phyloP scores from a whole-genome alignment of 2,113 vertebrate species.

The Prietella phreatophila region DNA sequence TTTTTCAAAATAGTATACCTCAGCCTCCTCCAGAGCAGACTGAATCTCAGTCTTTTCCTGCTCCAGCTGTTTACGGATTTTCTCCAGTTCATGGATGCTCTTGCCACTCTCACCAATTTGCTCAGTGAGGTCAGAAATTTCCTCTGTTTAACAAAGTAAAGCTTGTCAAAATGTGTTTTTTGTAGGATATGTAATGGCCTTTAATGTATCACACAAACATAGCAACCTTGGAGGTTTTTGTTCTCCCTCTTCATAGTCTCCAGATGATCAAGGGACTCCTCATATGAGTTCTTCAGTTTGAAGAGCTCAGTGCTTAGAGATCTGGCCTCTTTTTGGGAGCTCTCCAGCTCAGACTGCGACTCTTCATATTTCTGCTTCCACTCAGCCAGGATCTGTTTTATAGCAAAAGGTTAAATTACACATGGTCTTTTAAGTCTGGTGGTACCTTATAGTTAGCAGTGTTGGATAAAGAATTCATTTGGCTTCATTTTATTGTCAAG shows the following conservation, averaged over 20 bases:
- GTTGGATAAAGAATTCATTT: conserved; percentile 23
- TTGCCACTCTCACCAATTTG: conserved; percentile 67
- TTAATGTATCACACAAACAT: neutral
- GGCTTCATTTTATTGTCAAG: neutral
- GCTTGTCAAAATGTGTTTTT: neutral
- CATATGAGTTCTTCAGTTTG: conserved; percentile 70
- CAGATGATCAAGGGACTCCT: conserved; percentile 67
- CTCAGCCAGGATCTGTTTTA: conserved; percentile 63
- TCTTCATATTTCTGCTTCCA: conserved; percentile 72
- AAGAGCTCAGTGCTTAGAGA: conserved; percentile 68
- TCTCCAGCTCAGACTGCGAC: conserved; percentile 65
- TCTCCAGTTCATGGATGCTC: conserved; percentile 67
- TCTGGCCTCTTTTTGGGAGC: conserved; percentile 65
- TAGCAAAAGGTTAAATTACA: neutral
- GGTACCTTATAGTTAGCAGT: conserved; percentile 69
- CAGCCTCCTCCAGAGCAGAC: conserved; percentile 66
- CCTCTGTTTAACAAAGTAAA: conserved; percentile 55
- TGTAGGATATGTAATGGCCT: neutral
- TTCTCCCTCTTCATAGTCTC: conserved; percentile 70
- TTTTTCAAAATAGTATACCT: conserved; percentile 45
- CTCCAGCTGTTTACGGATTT: conserved; percentile 65
- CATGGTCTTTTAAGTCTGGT: neutral
- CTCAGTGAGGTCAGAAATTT: conserved; percentile 69
- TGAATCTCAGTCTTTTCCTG: conserved; percentile 69
- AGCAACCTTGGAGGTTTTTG: conserved; percentile 67